Conservation (phyloP, 1,140 invertebrate species). For the Stegodyphus dumicola region DNA sequence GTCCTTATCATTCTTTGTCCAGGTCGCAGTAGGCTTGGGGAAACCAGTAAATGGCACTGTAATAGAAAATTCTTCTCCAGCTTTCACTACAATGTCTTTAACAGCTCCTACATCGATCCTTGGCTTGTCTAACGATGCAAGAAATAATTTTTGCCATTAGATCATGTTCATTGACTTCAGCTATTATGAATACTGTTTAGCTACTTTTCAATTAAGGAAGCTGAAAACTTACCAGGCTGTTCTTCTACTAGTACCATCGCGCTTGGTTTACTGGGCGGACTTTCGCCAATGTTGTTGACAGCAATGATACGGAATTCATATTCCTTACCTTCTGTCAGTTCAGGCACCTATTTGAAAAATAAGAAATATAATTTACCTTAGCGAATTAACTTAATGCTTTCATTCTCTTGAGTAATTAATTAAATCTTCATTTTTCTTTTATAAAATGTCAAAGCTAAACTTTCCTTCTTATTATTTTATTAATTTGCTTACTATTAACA, state of each 20-base stretch:
- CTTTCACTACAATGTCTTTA: slow-evolving; percentile 95
- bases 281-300: slow-evolving; percentile 91
- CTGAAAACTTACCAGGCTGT: slow-evolving; percentile 56
- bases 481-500: too few species aligned
- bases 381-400: too few species aligned
- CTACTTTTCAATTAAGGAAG: background rate
- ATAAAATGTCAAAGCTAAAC: too few species aligned
- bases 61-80: slow-evolving; percentile 95
- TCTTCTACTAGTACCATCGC: slow-evolving; percentile 65
- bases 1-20: slow-evolving; percentile 74
- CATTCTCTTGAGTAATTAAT: too few species aligned
- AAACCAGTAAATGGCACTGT: slow-evolving; percentile 94
- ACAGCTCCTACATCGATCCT: slow-evolving; percentile 91
- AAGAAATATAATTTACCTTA: too few species aligned
- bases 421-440: too few species aligned
- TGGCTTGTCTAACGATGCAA: slow-evolving; percentile 80
- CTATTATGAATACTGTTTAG: too few species aligned
- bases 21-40: slow-evolving; percentile 92
- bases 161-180: too few species aligned
- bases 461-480: too few species aligned
- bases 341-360: slow-evolving; percentile 73
- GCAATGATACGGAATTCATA: slow-evolving; percentile 93
- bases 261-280: slow-evolving; percentile 91
- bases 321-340: slow-evolving; percentile 91
- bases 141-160: background rate